Base-by-base conservation (phyloP, 2,797 vertebrate genomes). In the Argyrosomus regius region DNA sequence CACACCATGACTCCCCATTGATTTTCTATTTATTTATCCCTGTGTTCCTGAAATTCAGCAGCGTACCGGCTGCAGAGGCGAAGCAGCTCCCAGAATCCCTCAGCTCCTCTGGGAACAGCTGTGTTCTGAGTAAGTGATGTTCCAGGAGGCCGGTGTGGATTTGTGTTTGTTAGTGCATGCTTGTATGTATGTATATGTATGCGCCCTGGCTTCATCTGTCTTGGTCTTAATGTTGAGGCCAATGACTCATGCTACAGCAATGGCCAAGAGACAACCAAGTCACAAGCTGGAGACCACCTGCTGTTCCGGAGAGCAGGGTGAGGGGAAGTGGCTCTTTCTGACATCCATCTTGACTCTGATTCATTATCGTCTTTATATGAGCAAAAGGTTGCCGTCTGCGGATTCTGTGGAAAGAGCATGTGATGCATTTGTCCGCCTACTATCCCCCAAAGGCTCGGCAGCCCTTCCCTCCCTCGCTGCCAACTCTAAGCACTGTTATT, bases 401-500 rank as follows among this genome's bases (percentile, higher is more conserved):
- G 72, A 81, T 85, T 80, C 68, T 63, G 72, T 67, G 72, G 72
- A 81, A 70, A 74, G 74, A 79, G 81, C 39, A 31, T 49, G 80
- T 84, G 84, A 93, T 91, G 89, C 83, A 91, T 91, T 88, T 83
- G 86, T 87, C 83, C 72, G 41, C 85, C 88, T 57, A 70, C 85
- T 57, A 60, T 78, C 78, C 80, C 80, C 85, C 60, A 35, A 53
- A 87, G 84, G 86, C 89, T 83, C 78, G 1, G 68, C 80, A 89
- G 70, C 73, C 58, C 64, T 78, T 76, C 45, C 81, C 75, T 83
- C 77, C 62, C 80, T 88, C 17, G 48, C 89, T 88, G 83, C 90
- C 87, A 88, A 77, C 82, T 87, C 89, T 85, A 89, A 91, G 86
- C 80, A 82, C 88, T 77, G 82, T 93, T 92, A 91, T 91, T 92